Percentiles rank a stretch among this genome's conserved stretches.
Conservation (phyloP, 2,113 vertebrate genomes). For the Thamnaconus septentrionalis region DNA sequence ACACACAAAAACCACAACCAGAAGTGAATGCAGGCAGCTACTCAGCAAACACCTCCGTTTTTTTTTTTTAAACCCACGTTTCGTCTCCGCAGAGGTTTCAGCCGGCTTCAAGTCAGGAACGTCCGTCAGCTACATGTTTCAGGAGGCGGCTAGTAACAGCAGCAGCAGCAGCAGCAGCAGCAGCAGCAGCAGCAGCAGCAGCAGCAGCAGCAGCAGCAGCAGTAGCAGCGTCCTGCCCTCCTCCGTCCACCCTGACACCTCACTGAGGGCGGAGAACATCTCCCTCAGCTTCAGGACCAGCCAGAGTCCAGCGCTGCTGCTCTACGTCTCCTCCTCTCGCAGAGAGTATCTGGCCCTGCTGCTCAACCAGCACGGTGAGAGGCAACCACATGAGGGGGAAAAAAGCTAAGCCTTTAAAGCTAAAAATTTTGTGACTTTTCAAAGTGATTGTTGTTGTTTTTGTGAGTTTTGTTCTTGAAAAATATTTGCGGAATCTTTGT, state of each 20-base stretch:
- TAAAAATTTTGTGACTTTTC: neutral
- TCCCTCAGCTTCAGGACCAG: slow-evolving; percentile 85
- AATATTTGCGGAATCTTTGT: too few species aligned
- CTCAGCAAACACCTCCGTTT: neutral
- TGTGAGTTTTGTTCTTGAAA: too few species aligned
- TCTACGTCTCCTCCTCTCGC: slow-evolving; percentile 82
- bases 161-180: too few species aligned
- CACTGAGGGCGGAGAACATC: slow-evolving; percentile 79
- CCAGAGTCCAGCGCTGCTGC: slow-evolving; percentile 82
- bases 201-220: too few species aligned
- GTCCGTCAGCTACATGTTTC: slow-evolving; percentile 84
- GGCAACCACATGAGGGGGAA: too few species aligned
- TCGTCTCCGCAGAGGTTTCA: slow-evolving; percentile 84
- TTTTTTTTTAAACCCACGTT: neutral
- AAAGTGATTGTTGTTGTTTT: too few species aligned
- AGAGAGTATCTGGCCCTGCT: slow-evolving; percentile 85
- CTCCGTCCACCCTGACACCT: slow-evolving; percentile 80
- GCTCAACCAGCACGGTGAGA: slow-evolving; percentile 84
- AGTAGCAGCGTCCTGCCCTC: slow-evolving; percentile 71
- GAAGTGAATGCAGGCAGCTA: neutral
- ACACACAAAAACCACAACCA: too few species aligned
- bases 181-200: slow-evolving; percentile 35
- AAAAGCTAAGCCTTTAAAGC: neutral
- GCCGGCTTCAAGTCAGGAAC: slow-evolving; percentile 84
- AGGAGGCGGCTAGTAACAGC: slow-evolving; percentile 68